A percentile compares a stretch with the other conserved stretches of the same genome.
Evolutionary conservation across 2,888 invertebrate genomes (phyloP).

Genomic region (Melanargia galathea): DNA sequence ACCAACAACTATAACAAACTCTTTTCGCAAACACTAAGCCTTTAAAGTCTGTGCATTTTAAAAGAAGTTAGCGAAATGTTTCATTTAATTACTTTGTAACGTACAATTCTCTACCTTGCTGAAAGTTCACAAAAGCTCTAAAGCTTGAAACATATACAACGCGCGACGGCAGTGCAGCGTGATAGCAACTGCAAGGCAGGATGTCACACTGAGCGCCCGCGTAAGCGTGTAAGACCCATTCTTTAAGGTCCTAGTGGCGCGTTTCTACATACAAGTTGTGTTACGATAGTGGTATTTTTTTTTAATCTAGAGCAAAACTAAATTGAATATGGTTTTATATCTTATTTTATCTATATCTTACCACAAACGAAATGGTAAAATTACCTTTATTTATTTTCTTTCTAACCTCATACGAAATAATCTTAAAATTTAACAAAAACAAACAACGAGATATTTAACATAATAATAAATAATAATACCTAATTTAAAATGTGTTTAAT

Average conservation of each 20-base stretch:
- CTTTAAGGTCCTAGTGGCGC: background rate
- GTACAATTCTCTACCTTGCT: conserved; percentile 36
- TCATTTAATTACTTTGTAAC: conserved; percentile 42
- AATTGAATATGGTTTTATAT: too few relatives aligned
- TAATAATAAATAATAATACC: too few relatives aligned
- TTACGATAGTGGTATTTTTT: too few relatives aligned
- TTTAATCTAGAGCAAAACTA: too few relatives aligned
- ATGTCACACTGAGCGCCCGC: background rate
- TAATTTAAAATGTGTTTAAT: too few relatives aligned
- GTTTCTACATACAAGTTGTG: too few relatives aligned
- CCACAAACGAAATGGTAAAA: too few relatives aligned
- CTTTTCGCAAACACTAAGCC: conserved; percentile 12
- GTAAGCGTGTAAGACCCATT: background rate
- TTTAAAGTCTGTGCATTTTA: conserved; percentile 25
- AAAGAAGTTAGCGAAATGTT: conserved; percentile 38
- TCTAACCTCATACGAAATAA: too few relatives aligned
- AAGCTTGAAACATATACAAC: background rate
- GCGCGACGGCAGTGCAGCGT: background rate
- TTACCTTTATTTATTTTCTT: too few relatives aligned
- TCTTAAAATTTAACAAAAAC: too few relatives aligned
- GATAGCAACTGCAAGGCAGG: background rate
- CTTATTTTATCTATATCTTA: too few relatives aligned
- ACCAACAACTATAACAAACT: conserved; percentile 4
- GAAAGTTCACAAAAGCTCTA: conserved; percentile 32
- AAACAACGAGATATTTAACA: too few relatives aligned